Evolutionary conservation across 1,140 invertebrate species (phyloP).

Genomic region (Aphaenogaster rudis): DNA sequence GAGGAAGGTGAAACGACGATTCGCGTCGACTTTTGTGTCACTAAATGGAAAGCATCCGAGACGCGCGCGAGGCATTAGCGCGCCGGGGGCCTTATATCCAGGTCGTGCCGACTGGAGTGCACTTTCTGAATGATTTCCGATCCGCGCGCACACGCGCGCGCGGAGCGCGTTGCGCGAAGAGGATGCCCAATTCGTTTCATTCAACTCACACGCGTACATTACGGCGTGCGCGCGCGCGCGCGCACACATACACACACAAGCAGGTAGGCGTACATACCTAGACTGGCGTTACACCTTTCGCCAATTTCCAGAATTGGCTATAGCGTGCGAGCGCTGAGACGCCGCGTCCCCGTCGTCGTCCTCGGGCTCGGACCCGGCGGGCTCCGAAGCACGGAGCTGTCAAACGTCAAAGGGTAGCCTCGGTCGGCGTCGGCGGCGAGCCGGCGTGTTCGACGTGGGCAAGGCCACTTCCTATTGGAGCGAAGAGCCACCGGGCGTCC

Average conservation of each 20-base stretch:
- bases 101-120: neutral
- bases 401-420: neutral
- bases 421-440: neutral
- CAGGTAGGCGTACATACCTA: slow-evolving; percentile 28
- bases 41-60: too few relatives aligned
- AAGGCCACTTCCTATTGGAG: slow-evolving; percentile 55
- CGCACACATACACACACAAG: neutral
- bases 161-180: neutral
- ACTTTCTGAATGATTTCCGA: slow-evolving; percentile 48
- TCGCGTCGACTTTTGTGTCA: too few relatives aligned
- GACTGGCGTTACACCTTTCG: slow-evolving; percentile 25
- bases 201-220: neutral
- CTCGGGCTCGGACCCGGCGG: neutral
- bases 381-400: neutral
- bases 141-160: neutral
- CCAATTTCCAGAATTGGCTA: slow-evolving; percentile 7
- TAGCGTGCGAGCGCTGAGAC: neutral
- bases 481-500: slow-evolving; percentile 32
- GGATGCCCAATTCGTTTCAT: slow-evolving; percentile 1
- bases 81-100: neutral
- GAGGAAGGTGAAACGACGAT: too few relatives aligned
- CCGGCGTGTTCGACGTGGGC: slow-evolving; percentile 50
- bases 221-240: neutral
- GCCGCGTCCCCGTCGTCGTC: too few relatives aligned
- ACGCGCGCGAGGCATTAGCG: neutral